phyloP scores from a whole-genome alignment of 2,113 vertebrate species.

The Tapirus terrestris region DNA sequence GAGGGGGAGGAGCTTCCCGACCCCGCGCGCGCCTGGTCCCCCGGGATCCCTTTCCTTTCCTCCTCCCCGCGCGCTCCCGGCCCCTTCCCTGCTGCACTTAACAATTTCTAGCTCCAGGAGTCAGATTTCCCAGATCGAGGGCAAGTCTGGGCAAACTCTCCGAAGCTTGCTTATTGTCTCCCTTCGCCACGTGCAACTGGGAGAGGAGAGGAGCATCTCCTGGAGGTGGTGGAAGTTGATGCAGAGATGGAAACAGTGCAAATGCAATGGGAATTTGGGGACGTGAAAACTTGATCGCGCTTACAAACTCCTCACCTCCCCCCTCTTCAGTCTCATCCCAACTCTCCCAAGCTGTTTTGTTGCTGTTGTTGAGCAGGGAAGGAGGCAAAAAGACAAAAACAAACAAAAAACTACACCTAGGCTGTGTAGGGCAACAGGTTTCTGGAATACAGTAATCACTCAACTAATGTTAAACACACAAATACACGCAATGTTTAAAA shows the following conservation, averaged over 20 bases:
- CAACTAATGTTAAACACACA: neutral
- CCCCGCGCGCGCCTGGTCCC: neutral
- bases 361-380: neutral
- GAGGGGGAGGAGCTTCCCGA: neutral
- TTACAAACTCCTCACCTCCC: no score
- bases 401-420: neutral
- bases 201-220: neutral
- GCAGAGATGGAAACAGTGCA: neutral
- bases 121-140: neutral
- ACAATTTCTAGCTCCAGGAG: fast-evolving
- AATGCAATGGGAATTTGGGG: neutral
- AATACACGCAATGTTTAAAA: neutral
- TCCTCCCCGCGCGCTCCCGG: fast-evolving
- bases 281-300: neutral
- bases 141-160: neutral
- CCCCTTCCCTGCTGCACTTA: fast-evolving
- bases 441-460: neutral
- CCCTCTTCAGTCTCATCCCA: neutral
- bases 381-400: neutral
- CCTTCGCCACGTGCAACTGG: neutral
- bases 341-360: neutral
- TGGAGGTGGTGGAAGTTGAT: fast-evolving
- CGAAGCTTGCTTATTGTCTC: no score
- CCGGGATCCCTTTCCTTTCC: neutral
- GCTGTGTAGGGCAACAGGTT: neutral